Base-by-base conservation (phyloP, 2,113 vertebrate genomes). In the Origma solitaria region DNA sequence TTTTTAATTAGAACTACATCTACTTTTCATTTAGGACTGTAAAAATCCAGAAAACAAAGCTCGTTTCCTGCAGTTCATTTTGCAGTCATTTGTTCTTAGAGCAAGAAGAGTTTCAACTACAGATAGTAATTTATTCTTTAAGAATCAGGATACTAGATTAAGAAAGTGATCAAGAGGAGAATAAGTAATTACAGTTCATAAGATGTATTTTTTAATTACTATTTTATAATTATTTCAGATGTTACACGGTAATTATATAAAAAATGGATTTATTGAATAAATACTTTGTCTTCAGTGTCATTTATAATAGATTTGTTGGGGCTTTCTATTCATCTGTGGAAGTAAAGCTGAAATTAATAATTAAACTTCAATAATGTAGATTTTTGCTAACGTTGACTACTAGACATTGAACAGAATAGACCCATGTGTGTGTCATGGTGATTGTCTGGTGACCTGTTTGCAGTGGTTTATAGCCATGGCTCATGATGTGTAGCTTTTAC, bases 1-100 rank as follows among this genome's bases (percentile, higher is more conserved):
- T 88, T 82, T 92, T 93, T 75, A 82, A 91, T 94, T 93, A 92
- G 53, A 86, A 87, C 61, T 89, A 25, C 37, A 33, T 94, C 42
- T 44, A 86, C 60, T 76, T 76, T 92, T 50, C 42, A 25, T 90
- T 87, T 89, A 85, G 68, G 47, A 82, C 69, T 80, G 35, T 92
- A 77, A 94, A 91, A 79, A 77, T 76, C 40, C 49, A 80, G 68
- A 85, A 83, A 92, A 33, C 4, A 8, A 57, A 90, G 27, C 35
- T 78, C 3, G 51, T 82, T 87, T 95, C 71, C 37, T 86, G 81
- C 15, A 45, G 53, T 89, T 70, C 24, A 17, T 89, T 95, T 76
- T 76, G 23, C 47, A 92, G 37, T 71, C 45, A 38, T 86, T 86
- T 73, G 10, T 62, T 80, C 25, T 42, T 73, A 73, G 10, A 79